Evolutionary conservation across 2,888 invertebrate species (phyloP).

Genomic region (Polyommatus iphigenia): DNA sequence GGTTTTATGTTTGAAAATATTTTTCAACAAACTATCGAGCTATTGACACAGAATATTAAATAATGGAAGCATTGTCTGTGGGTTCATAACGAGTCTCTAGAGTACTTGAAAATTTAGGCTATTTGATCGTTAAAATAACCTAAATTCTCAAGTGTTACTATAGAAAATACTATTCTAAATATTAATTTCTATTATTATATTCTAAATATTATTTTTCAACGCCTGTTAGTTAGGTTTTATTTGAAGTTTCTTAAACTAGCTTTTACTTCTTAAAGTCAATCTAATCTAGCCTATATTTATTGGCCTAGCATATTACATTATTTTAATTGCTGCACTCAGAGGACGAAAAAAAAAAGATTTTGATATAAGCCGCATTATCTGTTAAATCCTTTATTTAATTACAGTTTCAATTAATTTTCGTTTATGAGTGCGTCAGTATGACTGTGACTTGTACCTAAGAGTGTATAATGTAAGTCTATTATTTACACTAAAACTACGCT

Average conservation of each 20-base stretch:
- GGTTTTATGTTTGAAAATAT: background rate
- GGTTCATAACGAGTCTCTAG: conserved; percentile 5
- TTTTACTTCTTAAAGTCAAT: background rate
- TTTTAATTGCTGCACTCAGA: too few relatives aligned
- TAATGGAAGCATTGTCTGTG: background rate
- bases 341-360: too few relatives aligned
- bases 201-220: background rate
- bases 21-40: background rate
- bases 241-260: background rate
- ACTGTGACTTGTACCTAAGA: background rate
- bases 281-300: background rate
- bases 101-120: background rate
- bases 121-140: background rate
- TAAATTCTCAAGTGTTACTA: background rate
- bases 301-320: background rate
- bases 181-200: too few relatives aligned
- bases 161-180: background rate
- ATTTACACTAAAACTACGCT: background rate
- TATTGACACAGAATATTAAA: conserved; percentile 18
- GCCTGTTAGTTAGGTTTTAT: background rate
- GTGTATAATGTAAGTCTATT: background rate
- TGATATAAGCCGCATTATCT: too few relatives aligned
- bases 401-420: too few relatives aligned
- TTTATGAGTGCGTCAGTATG: background rate
- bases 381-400: too few relatives aligned